A percentile compares a stretch with the other conserved stretches of the same genome.
Evolutionary conservation across 2,113 vertebrate genomes (phyloP).

Genomic region (Plecotus auritus): DNA sequence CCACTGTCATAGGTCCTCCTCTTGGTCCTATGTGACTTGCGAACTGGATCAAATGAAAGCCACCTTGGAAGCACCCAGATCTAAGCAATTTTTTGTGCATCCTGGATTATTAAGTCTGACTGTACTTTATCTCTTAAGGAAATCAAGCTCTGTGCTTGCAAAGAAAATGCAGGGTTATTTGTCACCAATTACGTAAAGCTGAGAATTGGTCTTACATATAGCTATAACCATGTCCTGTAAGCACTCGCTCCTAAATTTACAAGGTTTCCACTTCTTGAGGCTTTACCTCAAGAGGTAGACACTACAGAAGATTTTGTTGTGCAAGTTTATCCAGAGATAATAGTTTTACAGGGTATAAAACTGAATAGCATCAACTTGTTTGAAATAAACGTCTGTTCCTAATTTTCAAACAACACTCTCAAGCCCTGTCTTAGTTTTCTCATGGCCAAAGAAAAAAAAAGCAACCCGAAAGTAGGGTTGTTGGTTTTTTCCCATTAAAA

Average conservation of each 20-base stretch:
- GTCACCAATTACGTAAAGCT: conserved; percentile 7
- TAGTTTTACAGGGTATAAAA: not conserved
- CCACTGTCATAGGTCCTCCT: not conserved
- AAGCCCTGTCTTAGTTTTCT: conserved; percentile 9
- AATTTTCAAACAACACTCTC: conserved; percentile 2
- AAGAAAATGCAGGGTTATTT: conserved; percentile 27
- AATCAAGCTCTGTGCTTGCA: not conserved
- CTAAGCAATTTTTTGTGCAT: not conserved
- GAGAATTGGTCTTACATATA: not conserved
- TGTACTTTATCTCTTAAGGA: conserved; percentile 17
- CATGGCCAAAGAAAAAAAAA: not conserved
- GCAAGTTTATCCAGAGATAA: not conserved
- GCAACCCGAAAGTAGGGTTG: not conserved
- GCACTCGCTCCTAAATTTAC: not conserved
- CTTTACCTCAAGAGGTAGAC: too few species aligned
- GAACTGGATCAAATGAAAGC: not conserved
- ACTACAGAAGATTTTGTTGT: not conserved
- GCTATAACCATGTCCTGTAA: not conserved
- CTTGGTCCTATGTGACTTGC: not conserved
- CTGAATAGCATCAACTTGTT: not conserved
- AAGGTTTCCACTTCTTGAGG: not conserved
- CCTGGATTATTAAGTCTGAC: not conserved
- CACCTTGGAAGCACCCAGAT: not conserved
- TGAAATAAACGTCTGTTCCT: not conserved
- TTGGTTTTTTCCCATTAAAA: not conserved